A percentile compares a stretch with the other conserved stretches of the same genome.
Conservation (phyloP, 2,113 vertebrate genomes). For the Vidua chalybeata region DNA sequence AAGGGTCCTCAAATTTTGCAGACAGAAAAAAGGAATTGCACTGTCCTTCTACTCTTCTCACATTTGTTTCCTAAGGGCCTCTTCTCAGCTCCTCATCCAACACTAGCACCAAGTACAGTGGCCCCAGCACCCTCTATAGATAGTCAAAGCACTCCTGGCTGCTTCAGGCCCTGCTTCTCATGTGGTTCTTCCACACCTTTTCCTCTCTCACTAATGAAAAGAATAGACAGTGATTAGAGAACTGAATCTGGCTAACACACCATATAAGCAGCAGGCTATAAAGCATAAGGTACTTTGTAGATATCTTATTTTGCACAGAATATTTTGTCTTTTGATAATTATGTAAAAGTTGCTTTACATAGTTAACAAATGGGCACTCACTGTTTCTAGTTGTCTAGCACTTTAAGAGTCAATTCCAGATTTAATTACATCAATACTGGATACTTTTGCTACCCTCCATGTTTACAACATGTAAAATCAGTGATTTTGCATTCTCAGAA, state of each 20-base stretch:
- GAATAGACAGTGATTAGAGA: neutral
- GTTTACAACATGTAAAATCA: neutral
- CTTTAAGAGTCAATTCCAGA: neutral
- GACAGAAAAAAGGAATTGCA: neutral
- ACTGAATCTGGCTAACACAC: neutral
- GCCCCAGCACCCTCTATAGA: neutral
- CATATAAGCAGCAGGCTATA: neutral
- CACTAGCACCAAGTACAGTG: neutral
- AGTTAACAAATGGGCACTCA: neutral
- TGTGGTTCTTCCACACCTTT: neutral
- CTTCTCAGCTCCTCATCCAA: neutral
- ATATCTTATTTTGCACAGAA: neutral
- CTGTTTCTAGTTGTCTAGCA: neutral
- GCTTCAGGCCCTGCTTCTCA: neutral
- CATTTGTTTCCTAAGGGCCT: neutral
- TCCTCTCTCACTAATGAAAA: neutral
- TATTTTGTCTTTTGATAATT: neutral
- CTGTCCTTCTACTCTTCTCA: neutral
- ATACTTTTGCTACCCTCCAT: neutral
- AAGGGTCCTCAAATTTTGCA: neutral
- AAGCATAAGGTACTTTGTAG: neutral
- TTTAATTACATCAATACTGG: neutral
- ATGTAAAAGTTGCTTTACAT: neutral
- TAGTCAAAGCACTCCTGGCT: neutral
- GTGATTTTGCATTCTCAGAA: neutral